A percentile compares a stretch with the other conserved stretches of the same genome.
Evolutionary conservation across 2,888 invertebrate species (phyloP).

Genomic region (Caenorhabditis zanzibari): DNA sequence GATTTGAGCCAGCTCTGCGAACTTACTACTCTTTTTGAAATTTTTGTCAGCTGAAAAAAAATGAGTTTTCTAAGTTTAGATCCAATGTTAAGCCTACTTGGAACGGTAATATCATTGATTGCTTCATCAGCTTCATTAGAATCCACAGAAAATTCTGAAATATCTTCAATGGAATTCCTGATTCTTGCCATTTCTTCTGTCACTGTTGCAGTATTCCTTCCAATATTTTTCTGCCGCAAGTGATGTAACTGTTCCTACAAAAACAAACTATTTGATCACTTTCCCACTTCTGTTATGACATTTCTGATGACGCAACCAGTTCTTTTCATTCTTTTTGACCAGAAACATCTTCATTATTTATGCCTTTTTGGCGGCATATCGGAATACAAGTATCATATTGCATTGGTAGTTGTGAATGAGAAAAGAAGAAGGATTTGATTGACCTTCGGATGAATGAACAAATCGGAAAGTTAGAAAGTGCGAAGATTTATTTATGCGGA

Average conservation of each 20-base stretch:
- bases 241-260: constrained; percentile 53
- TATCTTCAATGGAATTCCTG: constrained; percentile 53
- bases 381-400: constrained; percentile 37
- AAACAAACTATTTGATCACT: constrained; percentile 40
- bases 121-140: constrained; percentile 44
- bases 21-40: constrained; percentile 54
- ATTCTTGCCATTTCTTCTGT: constrained; percentile 49
- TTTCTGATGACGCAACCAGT: constrained; percentile 54
- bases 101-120: constrained; percentile 43
- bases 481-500: constrained; percentile 10
- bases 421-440: constrained; percentile 27
- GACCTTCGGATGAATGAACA: constrained; percentile 60
- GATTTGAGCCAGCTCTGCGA: constrained; percentile 42
- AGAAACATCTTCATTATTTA: constrained; percentile 55
- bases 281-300: constrained; percentile 34
- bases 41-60: constrained; percentile 33
- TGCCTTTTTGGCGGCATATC: constrained; percentile 47
- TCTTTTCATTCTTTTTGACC: constrained; percentile 29
- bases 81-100: constrained; percentile 18
- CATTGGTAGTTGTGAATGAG: constrained; percentile 28
- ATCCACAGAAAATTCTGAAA: constrained; percentile 53
- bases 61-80: neutral
- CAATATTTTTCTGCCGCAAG: constrained; percentile 44
- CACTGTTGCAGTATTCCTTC: constrained; percentile 37
- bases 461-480: constrained; percentile 17